Evolutionary conservation across 2,113 vertebrate species (phyloP).

Genomic region (Lampris megalopsis): DNA sequence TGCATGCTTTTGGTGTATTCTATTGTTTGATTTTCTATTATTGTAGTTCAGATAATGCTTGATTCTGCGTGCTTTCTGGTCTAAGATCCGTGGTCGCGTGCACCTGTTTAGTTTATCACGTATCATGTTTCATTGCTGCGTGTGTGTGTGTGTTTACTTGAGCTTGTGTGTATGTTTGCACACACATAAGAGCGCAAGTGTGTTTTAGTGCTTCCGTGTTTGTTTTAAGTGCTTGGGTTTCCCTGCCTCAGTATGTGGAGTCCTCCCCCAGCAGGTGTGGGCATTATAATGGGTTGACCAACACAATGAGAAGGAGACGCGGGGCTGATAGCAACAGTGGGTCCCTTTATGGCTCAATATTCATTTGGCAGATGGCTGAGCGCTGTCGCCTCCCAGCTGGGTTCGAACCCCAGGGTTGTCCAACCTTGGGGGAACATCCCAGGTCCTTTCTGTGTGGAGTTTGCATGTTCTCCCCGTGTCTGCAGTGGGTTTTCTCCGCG

Average conservation of each 20-base stretch:
- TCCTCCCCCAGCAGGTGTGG: slow-evolving; percentile 67
- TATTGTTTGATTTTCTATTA: background rate
- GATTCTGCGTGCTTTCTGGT: slow-evolving; percentile 30
- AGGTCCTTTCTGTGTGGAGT: no score
- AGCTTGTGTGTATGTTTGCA: slow-evolving; percentile 8
- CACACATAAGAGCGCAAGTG: slow-evolving; percentile 25
- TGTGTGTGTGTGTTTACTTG: background rate
- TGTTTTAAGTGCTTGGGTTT: slow-evolving; percentile 53
- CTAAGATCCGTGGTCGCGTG: slow-evolving; percentile 22
- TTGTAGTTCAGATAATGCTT: slow-evolving; percentile 20
- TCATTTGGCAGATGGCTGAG: no score
- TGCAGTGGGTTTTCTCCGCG: no score
- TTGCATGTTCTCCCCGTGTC: no score
- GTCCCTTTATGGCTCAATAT: slow-evolving; percentile 24
- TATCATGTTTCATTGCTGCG: slow-evolving; percentile 45
- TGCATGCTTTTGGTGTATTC: background rate
- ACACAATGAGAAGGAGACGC: slow-evolving; percentile 46
- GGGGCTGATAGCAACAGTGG: slow-evolving; percentile 18
- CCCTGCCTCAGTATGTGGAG: slow-evolving; percentile 25
- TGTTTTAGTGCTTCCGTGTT: slow-evolving; percentile 34
- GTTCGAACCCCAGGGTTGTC: no score
- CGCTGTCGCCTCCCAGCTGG: no score
- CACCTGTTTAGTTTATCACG: slow-evolving; percentile 56
- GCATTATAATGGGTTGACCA: slow-evolving; percentile 46
- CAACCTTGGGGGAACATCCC: no score